A percentile compares a stretch with the other conserved stretches of the same genome.
Conservation (phyloP, 2,797 vertebrate genomes). For the Sphenodon punctatus region DNA sequence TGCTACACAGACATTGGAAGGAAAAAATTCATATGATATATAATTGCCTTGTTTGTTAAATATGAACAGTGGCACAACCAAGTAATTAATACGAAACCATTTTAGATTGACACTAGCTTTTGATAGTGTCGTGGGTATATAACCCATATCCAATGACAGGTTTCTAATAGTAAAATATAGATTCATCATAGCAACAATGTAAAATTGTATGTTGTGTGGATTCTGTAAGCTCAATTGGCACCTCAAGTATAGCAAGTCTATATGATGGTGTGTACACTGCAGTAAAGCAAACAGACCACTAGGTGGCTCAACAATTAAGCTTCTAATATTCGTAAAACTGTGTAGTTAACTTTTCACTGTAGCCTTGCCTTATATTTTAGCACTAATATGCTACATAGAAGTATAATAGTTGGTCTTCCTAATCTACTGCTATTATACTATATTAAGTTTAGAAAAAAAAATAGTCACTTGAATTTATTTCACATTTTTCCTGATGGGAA, state of each 20-base stretch:
- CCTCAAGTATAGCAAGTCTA: background rate
- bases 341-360: background rate
- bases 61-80: background rate
- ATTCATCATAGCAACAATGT: background rate
- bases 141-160: background rate
- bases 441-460: accelerated
- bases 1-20: too few relatives aligned
- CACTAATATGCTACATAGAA: accelerated
- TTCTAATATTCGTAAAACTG: accelerated
- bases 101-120: background rate
- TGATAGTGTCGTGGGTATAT: background rate
- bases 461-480: accelerated
- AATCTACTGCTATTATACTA: background rate
- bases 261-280: background rate
- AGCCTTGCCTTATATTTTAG: accelerated
- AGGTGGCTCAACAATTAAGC: conserved; percentile 65
- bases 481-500: background rate
- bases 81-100: background rate
- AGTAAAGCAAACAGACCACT: conserved; percentile 43
- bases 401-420: accelerated
- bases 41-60: too few relatives aligned
- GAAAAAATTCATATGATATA: too few relatives aligned
- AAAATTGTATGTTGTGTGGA: background rate
- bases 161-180: background rate
- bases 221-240: conserved; percentile 9